These are phyloP conservation scores for Epinephelus lanceolatus DNA, from an alignment of 2,113 vertebrate species.

Conservation along the genomic window DNA sequence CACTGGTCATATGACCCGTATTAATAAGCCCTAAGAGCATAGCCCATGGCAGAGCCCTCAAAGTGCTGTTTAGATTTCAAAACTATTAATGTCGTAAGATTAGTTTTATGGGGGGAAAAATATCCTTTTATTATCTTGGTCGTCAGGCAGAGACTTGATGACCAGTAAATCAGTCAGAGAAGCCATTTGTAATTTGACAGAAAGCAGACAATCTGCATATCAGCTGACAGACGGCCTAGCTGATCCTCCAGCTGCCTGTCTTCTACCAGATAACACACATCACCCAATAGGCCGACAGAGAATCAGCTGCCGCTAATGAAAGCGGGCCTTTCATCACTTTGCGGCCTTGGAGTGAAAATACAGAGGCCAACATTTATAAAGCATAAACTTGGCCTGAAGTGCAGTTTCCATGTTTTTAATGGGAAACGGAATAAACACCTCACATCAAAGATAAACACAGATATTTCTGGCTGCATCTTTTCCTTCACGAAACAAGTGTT, in stretches of 20 bases:
- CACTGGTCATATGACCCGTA: neutral
- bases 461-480: slow-evolving; percentile 32
- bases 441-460: slow-evolving; percentile 40
- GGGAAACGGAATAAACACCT: slow-evolving; percentile 26
- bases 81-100: neutral
- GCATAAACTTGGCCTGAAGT: slow-evolving; percentile 31
- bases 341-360: slow-evolving; percentile 28
- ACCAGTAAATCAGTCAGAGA: slow-evolving; percentile 8
- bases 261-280: slow-evolving; percentile 52
- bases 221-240: slow-evolving; percentile 23
- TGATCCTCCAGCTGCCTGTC: slow-evolving; percentile 40
- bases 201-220: slow-evolving; percentile 26
- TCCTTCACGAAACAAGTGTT: slow-evolving; percentile 23
- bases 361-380: slow-evolving; percentile 16
- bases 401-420: slow-evolving; percentile 34
- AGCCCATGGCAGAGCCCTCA: neutral
- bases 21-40: neutral
- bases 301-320: slow-evolving; percentile 31
- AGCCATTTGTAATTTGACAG: neutral
- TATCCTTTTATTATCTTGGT: neutral
- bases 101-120: neutral
- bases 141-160: neutral
- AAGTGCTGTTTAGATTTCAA: neutral
- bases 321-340: slow-evolving; percentile 33
- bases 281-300: neutral